These are phyloP conservation scores for Kryphioiulus occultus DNA, from an alignment of 2,888 invertebrate genomes.

Conservation along the genomic window DNA sequence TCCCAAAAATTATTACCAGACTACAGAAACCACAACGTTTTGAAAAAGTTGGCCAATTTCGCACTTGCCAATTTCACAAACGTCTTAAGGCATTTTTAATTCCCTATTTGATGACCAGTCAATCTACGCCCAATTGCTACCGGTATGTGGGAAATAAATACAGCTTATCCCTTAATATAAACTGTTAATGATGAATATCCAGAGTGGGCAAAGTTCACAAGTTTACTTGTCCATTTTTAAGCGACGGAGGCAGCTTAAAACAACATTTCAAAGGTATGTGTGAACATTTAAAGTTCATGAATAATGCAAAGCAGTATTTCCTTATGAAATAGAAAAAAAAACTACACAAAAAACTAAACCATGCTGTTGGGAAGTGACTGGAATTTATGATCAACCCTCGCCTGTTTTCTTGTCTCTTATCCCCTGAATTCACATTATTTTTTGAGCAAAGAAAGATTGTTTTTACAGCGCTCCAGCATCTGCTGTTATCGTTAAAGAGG, in stretches of 20 bases:
- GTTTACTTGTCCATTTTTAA: not conserved
- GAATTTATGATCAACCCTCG: not conserved
- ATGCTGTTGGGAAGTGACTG: not conserved
- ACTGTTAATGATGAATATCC: not conserved
- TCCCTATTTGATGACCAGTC: not conserved
- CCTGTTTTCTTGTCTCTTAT: not conserved
- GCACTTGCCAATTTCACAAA: too few relatives aligned
- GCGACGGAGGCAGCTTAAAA: not conserved
- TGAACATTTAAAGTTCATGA: not conserved
- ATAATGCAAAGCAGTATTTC: not conserved
- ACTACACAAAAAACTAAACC: not conserved
- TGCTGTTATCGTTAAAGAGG: not conserved
- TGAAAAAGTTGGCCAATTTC: too few relatives aligned
- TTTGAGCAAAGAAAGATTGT: not conserved
- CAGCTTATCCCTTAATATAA: not conserved
- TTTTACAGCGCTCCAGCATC: not conserved
- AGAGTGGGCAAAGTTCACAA: not conserved
- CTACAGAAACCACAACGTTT: too few relatives aligned
- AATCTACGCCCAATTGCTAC: not conserved
- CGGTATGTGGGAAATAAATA: not conserved
- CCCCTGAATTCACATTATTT: not conserved
- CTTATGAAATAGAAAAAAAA: not conserved
- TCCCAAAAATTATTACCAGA: too few relatives aligned
- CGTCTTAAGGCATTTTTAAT: not conserved
- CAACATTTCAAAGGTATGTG: not conserved